These are phyloP conservation scores for Furcifer pardalis DNA, from an alignment of 2,797 vertebrate genomes.

Conservation along the genomic window DNA sequence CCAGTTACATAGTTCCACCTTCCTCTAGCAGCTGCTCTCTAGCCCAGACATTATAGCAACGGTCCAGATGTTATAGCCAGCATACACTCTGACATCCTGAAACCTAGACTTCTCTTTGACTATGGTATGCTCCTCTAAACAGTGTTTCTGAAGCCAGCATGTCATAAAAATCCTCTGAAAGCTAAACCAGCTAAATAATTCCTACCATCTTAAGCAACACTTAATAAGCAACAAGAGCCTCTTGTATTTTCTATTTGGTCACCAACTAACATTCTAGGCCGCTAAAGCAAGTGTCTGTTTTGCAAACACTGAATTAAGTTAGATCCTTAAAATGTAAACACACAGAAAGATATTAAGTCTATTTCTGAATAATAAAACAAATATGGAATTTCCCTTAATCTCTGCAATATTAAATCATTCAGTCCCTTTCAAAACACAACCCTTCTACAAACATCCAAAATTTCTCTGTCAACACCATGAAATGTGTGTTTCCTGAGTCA, in stretches of 20 bases:
- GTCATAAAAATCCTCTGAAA: background rate
- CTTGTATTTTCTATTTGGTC: conserved; percentile 22
- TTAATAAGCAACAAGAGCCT: conserved; percentile 17
- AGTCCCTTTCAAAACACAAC: conserved; percentile 7
- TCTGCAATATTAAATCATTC: conserved; percentile 2
- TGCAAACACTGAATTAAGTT: conserved; percentile 51
- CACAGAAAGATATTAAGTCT: conserved; percentile 3
- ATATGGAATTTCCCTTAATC: conserved; percentile 7
- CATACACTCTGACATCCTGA: conserved; percentile 28
- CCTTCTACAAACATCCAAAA: conserved; percentile 29
- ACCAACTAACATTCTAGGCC: conserved; percentile 45
- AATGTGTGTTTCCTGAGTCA: conserved; percentile 21
- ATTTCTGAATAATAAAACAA: conserved; percentile 33
- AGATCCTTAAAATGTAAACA: conserved; percentile 7
- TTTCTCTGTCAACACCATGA: conserved; percentile 17
- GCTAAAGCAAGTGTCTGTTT: conserved; percentile 22
- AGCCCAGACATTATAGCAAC: background rate
- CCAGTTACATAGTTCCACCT: conserved; percentile 41
- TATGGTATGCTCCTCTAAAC: background rate
- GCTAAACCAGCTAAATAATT: background rate
- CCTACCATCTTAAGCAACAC: conserved; percentile 22
- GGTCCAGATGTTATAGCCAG: conserved; percentile 5
- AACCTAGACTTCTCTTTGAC: conserved; percentile 24
- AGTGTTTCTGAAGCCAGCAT: conserved; percentile 31
- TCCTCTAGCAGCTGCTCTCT: conserved; percentile 10